Evolutionary conservation across 1,140 invertebrate species (phyloP).

Genomic region (Aporrectodea caliginosa): DNA sequence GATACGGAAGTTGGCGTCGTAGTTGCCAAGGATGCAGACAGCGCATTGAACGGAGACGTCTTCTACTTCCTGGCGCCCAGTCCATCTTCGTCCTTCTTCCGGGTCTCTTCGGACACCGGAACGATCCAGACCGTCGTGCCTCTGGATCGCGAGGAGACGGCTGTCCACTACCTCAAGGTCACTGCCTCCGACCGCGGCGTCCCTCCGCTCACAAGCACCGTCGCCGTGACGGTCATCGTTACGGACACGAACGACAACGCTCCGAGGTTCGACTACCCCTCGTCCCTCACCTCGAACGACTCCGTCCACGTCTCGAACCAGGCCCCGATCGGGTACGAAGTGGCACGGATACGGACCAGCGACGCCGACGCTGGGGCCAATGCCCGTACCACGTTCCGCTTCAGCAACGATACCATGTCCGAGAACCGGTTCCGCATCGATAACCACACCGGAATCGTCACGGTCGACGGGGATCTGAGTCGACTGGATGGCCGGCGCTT

Average conservation of each 20-base stretch:
- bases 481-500: neutral
- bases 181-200: constrained; percentile 81
- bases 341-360: constrained; percentile 23
- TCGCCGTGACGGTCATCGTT: constrained; percentile 44
- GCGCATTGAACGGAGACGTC: constrained; percentile 6
- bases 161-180: constrained; percentile 82
- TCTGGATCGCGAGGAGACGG: constrained; percentile 70
- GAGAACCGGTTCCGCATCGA: neutral
- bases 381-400: constrained; percentile 12
- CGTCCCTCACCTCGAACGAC: constrained; percentile 20
- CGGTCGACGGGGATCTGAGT: neutral
- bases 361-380: constrained; percentile 31
- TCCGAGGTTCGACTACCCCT: constrained; percentile 40
- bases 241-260: constrained; percentile 52
- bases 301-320: constrained; percentile 9
- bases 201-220: constrained; percentile 37
- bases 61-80: neutral
- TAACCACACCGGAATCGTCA: neutral
- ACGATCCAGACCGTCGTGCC: constrained; percentile 71
- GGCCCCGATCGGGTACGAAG: constrained; percentile 25
- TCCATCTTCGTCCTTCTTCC: neutral
- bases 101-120: constrained; percentile 53
- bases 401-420: neutral
- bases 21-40: constrained; percentile 12
- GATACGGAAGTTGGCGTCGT: constrained; percentile 20